A percentile compares a stretch with the other conserved stretches of the same genome.
These are phyloP conservation scores for Ceratoteleas bidentatus DNA, from an alignment of 1,140 invertebrate genomes.

Conservation along the genomic window DNA sequence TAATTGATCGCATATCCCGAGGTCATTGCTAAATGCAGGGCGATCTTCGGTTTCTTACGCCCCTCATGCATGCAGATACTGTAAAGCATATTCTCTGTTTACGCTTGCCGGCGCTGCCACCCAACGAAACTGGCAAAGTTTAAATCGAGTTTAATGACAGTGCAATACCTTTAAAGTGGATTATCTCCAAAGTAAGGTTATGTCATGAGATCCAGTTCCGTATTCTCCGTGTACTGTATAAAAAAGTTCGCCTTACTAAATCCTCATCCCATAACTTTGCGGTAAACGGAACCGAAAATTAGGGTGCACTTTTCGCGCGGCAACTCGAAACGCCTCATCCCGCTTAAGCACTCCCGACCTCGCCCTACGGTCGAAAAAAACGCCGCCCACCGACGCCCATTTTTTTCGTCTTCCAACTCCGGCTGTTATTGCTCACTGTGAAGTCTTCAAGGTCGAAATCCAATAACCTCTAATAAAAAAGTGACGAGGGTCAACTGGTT, in stretches of 20 bases:
- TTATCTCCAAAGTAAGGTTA: slow-evolving; percentile 66
- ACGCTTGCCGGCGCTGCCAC: slow-evolving; percentile 59
- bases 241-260: slow-evolving; percentile 46
- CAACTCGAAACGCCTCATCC: no score
- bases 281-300: slow-evolving; percentile 34
- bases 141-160: slow-evolving; percentile 69
- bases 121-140: slow-evolving; percentile 66
- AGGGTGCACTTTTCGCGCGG: neutral
- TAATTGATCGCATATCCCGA: neutral
- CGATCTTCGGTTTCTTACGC: slow-evolving; percentile 44
- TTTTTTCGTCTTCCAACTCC: neutral
- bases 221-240: slow-evolving; percentile 25
- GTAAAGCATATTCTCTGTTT: slow-evolving; percentile 67
- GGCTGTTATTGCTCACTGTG: slow-evolving; percentile 27
- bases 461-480: slow-evolving; percentile 54
- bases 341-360: no score
- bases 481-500: slow-evolving; percentile 62
- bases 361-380: no score
- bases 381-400: no score
- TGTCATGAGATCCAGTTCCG: slow-evolving; percentile 60
- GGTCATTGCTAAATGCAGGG: slow-evolving; percentile 13
- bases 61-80: slow-evolving; percentile 52
- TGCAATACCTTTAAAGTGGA: slow-evolving; percentile 67
- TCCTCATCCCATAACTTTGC: slow-evolving; percentile 45
- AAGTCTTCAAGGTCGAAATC: slow-evolving; percentile 36